phyloP scores from a whole-genome alignment of 2,888 invertebrate species.

The Papilio elwesi region DNA sequence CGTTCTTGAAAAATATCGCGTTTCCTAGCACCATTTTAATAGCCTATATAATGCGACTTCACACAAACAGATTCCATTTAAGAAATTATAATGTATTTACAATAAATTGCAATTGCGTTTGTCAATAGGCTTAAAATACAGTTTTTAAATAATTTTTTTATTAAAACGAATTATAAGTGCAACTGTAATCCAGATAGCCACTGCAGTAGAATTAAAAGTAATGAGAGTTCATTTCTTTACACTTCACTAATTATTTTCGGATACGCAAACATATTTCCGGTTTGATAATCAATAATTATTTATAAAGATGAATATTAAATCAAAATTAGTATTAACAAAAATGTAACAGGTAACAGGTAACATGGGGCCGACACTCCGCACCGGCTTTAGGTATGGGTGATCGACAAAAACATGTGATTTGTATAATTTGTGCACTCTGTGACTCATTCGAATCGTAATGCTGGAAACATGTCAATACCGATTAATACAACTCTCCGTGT shows the following conservation, averaged over 20 bases:
- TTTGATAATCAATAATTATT: background rate
- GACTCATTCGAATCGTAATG: constrained; percentile 75
- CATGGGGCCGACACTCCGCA: background rate
- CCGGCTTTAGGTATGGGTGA: constrained; percentile 49
- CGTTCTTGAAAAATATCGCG: constrained; percentile 77
- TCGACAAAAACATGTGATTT: constrained; percentile 63
- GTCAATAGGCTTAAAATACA: background rate
- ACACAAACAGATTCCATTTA: constrained; percentile 17
- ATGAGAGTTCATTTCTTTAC: no score
- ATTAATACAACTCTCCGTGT: constrained; percentile 64
- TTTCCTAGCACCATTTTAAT: constrained; percentile 65
- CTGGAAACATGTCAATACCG: constrained; percentile 81
- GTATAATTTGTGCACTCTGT: constrained; percentile 62
- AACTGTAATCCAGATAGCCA: no score
- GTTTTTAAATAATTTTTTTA: no score
- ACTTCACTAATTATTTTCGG: no score
- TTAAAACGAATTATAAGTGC: no score
- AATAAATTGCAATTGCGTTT: background rate
- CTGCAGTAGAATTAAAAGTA: no score
- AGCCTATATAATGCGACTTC: constrained; percentile 41
- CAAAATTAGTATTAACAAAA: constrained; percentile 30
- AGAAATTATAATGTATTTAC: background rate
- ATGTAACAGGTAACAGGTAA: constrained; percentile 32
- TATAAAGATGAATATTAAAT: background rate
- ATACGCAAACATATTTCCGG: no score